Conservation (phyloP, 1,140 invertebrate genomes). For the Pomacea maculata region DNA sequence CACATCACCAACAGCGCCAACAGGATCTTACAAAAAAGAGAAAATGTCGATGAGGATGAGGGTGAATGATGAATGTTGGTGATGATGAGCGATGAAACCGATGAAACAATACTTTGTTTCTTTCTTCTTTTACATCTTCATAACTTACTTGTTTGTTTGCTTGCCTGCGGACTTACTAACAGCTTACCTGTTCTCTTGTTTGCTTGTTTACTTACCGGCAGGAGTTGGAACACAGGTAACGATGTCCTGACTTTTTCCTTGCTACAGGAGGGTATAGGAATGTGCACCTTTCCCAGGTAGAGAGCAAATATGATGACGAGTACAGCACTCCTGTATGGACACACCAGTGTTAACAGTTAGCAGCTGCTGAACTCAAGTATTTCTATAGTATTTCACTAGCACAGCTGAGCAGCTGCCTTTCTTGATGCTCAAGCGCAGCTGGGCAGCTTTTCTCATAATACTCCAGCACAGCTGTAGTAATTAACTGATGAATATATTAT, state of each 20-base stretch:
- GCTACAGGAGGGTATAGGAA: constrained; percentile 15
- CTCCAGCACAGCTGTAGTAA: too few relatives aligned
- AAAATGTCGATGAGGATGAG: not conserved
- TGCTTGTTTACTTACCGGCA: constrained; percentile 16
- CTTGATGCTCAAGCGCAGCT: too few relatives aligned
- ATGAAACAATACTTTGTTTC: not conserved
- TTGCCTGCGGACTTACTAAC: not conserved
- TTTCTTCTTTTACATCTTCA: not conserved
- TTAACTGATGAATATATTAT: too few relatives aligned
- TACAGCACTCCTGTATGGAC: constrained; percentile 14
- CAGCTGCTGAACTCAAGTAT: not conserved
- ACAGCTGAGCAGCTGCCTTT: too few relatives aligned
- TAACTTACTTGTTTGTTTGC: constrained; percentile 2
- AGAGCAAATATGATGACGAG: constrained; percentile 22
- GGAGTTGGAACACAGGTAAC: constrained; percentile 29
- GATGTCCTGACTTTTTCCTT: constrained; percentile 14
- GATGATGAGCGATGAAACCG: not conserved
- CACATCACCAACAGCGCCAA: constrained; percentile 83
- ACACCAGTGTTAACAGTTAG: not conserved
- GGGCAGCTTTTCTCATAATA: too few relatives aligned
- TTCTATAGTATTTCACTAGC: not conserved
- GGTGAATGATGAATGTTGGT: not conserved
- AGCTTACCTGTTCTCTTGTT: not conserved
- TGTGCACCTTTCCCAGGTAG: constrained; percentile 15
- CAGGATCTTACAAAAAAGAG: constrained; percentile 72